Base-by-base conservation (phyloP, 2,797 vertebrate species). In the Telmatherina bonti region DNA sequence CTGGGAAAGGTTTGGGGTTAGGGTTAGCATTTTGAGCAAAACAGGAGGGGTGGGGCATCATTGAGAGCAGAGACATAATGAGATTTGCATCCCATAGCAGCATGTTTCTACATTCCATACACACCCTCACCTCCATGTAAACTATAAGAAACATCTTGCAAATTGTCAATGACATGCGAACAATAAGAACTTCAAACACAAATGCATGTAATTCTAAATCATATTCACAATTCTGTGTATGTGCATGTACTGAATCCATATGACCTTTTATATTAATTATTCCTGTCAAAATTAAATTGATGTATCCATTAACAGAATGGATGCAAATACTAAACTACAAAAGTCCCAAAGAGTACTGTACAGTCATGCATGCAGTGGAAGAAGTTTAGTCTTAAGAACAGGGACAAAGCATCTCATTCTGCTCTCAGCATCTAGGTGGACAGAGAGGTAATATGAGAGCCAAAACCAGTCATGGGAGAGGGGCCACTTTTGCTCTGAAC, bases 341-440 rank as follows among this genome's bases (percentile, higher is more conserved):
- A 63, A 33, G 29, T 31, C 13, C 10, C 33, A 59, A 33, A 67
- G 59, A 56, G 27, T 9, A n/a, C 41, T 35, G 38, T 55, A 59
- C 16, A 22, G 70, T 54, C 41, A 64, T 59, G 70, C 30, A 68
- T 70, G 57, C 60, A 63, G 54, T 80, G 55, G 64, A 84, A 82
- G 79, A 72, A 74, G 76, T 68, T 84, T 73, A 76, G 77, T 87
- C 73, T 82, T 52, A 6, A 75, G 87, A 67, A 7, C 66, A 30
- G 31, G 76, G 62, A 94, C 93, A 95, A 93, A 90, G 90, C 79
- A 4, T 77, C 80, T 90, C 86, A 88, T 94, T 94, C 85, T 92
- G 70, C 81, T 88, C 76, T 58, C 12, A 83, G 81, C 83, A 86
- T 81, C 56, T 71, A 78, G 70, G 52, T 83, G 74, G 81, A 87